These are phyloP conservation scores for Ctenochaetus hawaiiensis DNA, from an alignment of 2,797 vertebrate species.

Conservation along the genomic window DNA sequence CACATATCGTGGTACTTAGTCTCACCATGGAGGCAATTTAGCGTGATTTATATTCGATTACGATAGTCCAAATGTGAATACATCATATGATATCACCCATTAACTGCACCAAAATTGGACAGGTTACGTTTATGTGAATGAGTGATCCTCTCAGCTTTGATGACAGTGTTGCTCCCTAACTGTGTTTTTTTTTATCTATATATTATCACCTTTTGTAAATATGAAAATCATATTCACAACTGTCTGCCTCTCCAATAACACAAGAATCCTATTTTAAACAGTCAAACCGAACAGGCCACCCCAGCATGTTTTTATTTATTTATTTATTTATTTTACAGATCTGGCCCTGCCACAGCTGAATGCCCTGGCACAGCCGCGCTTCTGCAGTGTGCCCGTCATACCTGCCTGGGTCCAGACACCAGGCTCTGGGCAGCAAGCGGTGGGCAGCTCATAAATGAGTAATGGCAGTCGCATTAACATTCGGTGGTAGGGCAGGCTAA, in stretches of 20 bases:
- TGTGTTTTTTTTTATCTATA: conserved; percentile 24
- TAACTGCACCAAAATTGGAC: conserved; percentile 57
- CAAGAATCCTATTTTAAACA: conserved; percentile 10
- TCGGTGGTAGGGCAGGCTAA: conserved; percentile 72
- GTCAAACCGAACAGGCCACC: conserved; percentile 14
- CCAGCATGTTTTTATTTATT: conserved; percentile 8
- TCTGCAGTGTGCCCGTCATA: conserved; percentile 53
- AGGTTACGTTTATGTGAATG: conserved; percentile 50
- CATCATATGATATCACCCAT: conserved; percentile 62
- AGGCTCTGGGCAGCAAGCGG: conserved; percentile 59
- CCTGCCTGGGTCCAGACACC: conserved; percentile 47
- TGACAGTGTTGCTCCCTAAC: conserved; percentile 43
- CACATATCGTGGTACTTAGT: conserved; percentile 68
- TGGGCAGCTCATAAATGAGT: conserved; percentile 80
- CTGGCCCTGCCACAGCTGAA: conserved; percentile 34
- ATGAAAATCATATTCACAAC: conserved; percentile 26
- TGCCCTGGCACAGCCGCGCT: conserved; percentile 48
- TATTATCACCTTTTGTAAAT: conserved; percentile 16
- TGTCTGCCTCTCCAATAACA: neutral
- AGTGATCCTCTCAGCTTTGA: conserved; percentile 41
- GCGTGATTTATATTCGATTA: conserved; percentile 74
- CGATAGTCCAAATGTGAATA: conserved; percentile 60
- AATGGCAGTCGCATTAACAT: conserved; percentile 82
- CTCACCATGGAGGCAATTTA: conserved; percentile 68
- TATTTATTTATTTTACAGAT: conserved; percentile 35